Evolutionary conservation across 2,113 vertebrate species (phyloP), one percentile per base, ranked within the genome.

Genomic region (Tapirus terrestris): DNA sequence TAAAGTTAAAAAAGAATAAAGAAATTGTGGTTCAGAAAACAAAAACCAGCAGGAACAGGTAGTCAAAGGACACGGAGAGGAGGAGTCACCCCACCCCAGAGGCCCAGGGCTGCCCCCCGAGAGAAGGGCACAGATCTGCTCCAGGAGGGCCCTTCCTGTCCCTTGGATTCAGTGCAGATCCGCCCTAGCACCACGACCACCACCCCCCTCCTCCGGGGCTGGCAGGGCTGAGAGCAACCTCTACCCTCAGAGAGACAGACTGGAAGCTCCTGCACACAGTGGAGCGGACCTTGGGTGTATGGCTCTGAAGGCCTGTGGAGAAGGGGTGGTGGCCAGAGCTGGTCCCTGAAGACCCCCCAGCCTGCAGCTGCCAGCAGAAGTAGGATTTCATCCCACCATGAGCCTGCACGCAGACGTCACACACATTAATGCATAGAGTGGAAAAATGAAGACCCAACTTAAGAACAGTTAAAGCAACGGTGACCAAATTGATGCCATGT

Each of bases 251-350:
- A 3, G 33, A 25, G 43, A 45, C 4, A 4, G 31, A 45, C 6
- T 18, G 4, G 0, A 5, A 25, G 51, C 16, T 39, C 39, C 25
- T 17, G 31, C 3, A 31, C 25, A 7, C 0, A 56, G 48, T 0
- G 33, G 45, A 29, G 58, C 0, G 36, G 8, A 4, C 10, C 6
- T 0, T 10, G 0, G 73, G 80, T 9, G 18, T 9, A 17, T 12
- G 27, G 51, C 43, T 53, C 6, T 0, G 39, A 8, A 17, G 5
- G 45, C 4, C 39, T 39, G 6, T 18, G n/a, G 63, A 25, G 23
- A 67, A 53, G 27, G 67, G n/a, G 11, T 6, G 8, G 43, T 18
- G n/a, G 17, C 60, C 31, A 10, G 10, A 63, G 29, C 23, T 5
- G 7, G 70, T 48, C 48, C 3, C 29, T 43, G 75, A 9, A 67